Evolutionary conservation across 2,888 invertebrate genomes (phyloP), one percentile per base, ranked within the genome.

Genomic region (Rhagophthalmus giganteus): DNA sequence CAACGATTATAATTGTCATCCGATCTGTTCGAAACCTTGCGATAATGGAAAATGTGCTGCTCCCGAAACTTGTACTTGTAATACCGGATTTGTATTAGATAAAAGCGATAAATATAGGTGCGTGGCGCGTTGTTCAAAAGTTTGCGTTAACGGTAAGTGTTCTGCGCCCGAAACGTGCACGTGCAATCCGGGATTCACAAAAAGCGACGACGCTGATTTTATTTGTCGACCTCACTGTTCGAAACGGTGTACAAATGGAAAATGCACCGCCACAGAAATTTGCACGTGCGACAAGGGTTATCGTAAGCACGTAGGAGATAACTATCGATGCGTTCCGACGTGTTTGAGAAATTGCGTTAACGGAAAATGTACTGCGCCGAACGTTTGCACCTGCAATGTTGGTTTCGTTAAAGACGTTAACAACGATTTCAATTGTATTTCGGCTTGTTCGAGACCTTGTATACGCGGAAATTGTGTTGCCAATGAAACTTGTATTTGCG

Each of bases 121-220:
- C 65, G 80, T 81, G 26, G 81, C 85, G 0, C 74, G 80, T 10
- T 89, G 89, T 65, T 77, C 81, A 2, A 74, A 77, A 11, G 81
- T 82, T 5, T 90, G 89, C 59, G 68, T 83, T 38, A 87, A 88
- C 59, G 88, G 86, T 8, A 74, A 78, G 15, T 90, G 89, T 66
- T 78, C 80, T 0, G 81, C 80, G 0, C 84, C 85, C 0, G 81
- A 84, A 10, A 77, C 77, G 0, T 90, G 88, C 75, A 76, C 75
- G 3, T 85, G 87, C 68, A 80, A 78, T 62, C 75, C 79, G 3
- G 85, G 84, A 30, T 84, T 80, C 61, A 78, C 82, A 12, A 78
- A 76, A 61, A 37, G 58, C n/a, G n/a, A n/a, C n/a, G n/a, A n/a
- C n/a, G n/a, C n/a, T n/a, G n/a, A n/a, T n/a, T n/a, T n/a, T n/a